A percentile compares a stretch with the other conserved stretches of the same genome.
phyloP scores from a whole-genome alignment of 2,797 vertebrate species.

The Bovichtus diacanthus region DNA sequence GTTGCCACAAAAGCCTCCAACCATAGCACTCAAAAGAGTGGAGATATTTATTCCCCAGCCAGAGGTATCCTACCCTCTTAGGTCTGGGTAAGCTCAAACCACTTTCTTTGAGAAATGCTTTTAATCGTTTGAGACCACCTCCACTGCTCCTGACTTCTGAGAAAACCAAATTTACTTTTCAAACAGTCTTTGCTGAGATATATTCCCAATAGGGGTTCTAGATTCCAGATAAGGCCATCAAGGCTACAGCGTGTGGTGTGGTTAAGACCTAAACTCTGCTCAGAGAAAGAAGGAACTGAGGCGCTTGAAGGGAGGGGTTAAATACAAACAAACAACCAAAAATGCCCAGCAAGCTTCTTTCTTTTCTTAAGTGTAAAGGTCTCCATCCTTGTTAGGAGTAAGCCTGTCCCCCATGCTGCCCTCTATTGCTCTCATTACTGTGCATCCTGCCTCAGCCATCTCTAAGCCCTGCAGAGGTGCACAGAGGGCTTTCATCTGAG shows the following conservation, averaged over 20 bases:
- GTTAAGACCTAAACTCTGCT: conserved; percentile 49
- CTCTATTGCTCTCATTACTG: conserved; percentile 73
- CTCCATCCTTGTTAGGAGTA: conserved; percentile 68
- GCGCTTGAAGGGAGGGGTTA: conserved; percentile 28
- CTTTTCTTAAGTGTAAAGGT: conserved; percentile 58
- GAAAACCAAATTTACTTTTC: conserved; percentile 64
- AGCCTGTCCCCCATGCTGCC: conserved; percentile 48
- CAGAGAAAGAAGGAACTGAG: conserved; percentile 39
- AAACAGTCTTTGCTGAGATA: conserved; percentile 46
- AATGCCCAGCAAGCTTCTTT: conserved; percentile 44
- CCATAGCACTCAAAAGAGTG: conserved; percentile 35
- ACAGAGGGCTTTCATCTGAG: conserved; percentile 70
- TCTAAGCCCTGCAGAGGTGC: conserved; percentile 70
- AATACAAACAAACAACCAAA: conserved; percentile 30
- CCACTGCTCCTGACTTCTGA: conserved; percentile 49
- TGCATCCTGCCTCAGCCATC: conserved; percentile 61
- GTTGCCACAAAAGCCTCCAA: conserved; percentile 43
- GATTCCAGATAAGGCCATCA: conserved; percentile 54
- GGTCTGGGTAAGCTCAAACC: conserved; percentile 41
- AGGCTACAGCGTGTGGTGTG: conserved; percentile 33
- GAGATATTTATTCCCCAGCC: conserved; percentile 37
- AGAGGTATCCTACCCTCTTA: conserved; percentile 36
- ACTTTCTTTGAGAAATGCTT: conserved; percentile 60
- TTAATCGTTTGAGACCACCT: conserved; percentile 52
- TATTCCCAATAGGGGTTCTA: conserved; percentile 46